A percentile compares a stretch with the other conserved stretches of the same genome.
These are phyloP conservation scores for Setipinna tenuifilis DNA, from an alignment of 2,797 vertebrate genomes.

Conservation along the genomic window DNA sequence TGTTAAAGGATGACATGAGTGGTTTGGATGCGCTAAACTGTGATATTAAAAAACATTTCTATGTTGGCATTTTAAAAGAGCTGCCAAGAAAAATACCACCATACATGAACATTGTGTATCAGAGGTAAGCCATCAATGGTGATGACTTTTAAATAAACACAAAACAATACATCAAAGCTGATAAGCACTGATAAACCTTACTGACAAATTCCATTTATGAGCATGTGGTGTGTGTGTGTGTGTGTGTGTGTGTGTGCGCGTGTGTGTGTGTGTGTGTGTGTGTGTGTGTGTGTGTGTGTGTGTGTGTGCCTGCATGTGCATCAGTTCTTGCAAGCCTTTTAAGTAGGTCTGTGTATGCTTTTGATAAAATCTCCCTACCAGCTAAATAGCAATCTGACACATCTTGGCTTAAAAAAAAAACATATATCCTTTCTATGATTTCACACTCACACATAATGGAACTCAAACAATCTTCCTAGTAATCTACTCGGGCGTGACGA, in stretches of 20 bases:
- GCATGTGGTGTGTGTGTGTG: neutral
- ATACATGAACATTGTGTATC: too few species aligned
- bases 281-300: neutral
- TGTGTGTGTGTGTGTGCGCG: too few species aligned
- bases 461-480: neutral
- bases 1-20: too few species aligned
- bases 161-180: neutral
- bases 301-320: neutral
- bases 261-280: neutral
- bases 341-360: neutral
- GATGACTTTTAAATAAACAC: neutral
- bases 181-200: neutral
- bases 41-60: too few species aligned
- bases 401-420: neutral
- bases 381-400: constrained; percentile 11
- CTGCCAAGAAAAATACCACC: too few species aligned
- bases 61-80: too few species aligned
- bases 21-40: too few species aligned
- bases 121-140: neutral
- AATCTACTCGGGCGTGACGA: neutral
- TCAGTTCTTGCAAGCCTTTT: neutral
- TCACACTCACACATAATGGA: neutral
- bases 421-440: neutral
- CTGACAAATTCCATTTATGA: neutral
- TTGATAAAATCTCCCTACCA: constrained; percentile 4